Base-by-base conservation (phyloP, 35 echinoderm and acorn worm genomes). In the Hemicentrotus pulcherrimus region DNA sequence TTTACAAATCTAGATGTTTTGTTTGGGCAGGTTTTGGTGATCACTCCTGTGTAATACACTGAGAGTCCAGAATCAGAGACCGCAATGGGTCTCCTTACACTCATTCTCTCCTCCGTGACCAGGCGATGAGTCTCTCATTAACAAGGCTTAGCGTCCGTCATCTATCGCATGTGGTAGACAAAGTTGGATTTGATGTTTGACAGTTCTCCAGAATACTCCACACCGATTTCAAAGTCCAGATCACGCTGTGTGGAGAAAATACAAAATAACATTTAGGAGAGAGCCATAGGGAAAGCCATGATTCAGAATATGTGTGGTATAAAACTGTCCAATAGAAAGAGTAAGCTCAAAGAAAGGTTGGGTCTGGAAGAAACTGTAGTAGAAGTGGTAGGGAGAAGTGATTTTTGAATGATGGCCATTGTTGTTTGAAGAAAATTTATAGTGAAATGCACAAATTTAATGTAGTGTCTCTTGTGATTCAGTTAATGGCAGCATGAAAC, bases 91-190 rank as follows among this genome's bases (percentile, higher is more conserved):
- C 16, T 24, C 94, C 9, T 24, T 86, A 33, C 35, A n/a, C 35
- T 41, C 35, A 41, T 41, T 41, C 35, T 41, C 35, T 41, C 35
- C 35, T 41, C 35, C 35, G 35, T 41, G 35, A 41, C 35, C 35
- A 97, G 14, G 94, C 96, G 31, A 97, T 94, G 22, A 30, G 9
- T 95, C 87, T 41, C 50, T 24, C 30, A 55, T 4, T 32, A n/a
- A 92, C 52, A 10, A 92, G 31, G 59, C 33, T 5, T 28, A 4
- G 28, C 12, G 24, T 50, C n/a, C 50, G 30, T 5, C 33, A 61
- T 59, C 95, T 97, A 99, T 47, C 98, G 98, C 98, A 99, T 99
- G 60, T 96, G 96, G 78, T 97, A 97, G 14, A 90, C 96, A 31
- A 97, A 95, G 22, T 41, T 95, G 11, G 95, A 92, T 32, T 97